Conservation (phyloP, 37 sponge, comb jelly and placozoan genomes). For the Spongilla lacustris region DNA sequence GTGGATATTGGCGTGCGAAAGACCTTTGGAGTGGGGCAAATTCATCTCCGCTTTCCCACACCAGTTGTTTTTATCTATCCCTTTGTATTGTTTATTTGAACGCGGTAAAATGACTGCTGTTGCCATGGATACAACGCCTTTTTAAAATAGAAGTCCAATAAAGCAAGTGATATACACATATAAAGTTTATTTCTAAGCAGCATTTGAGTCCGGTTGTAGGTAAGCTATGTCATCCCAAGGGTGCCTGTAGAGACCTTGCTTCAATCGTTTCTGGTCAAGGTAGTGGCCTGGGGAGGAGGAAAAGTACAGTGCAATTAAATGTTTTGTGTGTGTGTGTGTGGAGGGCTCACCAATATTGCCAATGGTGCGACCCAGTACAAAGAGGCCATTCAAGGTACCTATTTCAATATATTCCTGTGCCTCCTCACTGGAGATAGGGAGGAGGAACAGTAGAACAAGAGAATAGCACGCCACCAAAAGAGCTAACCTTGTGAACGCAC, state of each 20-base stretch:
- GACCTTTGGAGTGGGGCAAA: too few species aligned
- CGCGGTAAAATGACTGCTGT: too few species aligned
- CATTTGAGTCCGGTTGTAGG: constrained; percentile 61
- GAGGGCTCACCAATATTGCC: constrained; percentile 95
- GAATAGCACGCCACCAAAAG: neutral
- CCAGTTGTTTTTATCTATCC: too few species aligned
- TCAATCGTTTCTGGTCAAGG: constrained; percentile 93
- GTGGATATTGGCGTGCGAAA: too few species aligned
- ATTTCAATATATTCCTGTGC: constrained; percentile 88
- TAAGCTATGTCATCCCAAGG: constrained; percentile 99
- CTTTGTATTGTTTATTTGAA: too few species aligned
- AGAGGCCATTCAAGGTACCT: constrained; percentile 92
- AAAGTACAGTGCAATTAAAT: too few species aligned
- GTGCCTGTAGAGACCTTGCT: constrained; percentile 97
- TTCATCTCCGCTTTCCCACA: too few species aligned
- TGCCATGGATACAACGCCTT: too few species aligned
- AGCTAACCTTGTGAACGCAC: constrained; percentile 83
- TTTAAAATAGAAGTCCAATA: too few species aligned
- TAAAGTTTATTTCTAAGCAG: neutral
- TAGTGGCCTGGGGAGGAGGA: constrained; percentile 80
- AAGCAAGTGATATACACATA: too few species aligned
- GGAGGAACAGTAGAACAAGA: neutral
- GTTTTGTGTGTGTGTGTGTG: too few species aligned
- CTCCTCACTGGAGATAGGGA: constrained; percentile 82
- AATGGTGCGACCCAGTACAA: constrained; percentile 93